Evolutionary conservation across 2,113 vertebrate species (phyloP).

Genomic region (Pleuronectes platessa): DNA sequence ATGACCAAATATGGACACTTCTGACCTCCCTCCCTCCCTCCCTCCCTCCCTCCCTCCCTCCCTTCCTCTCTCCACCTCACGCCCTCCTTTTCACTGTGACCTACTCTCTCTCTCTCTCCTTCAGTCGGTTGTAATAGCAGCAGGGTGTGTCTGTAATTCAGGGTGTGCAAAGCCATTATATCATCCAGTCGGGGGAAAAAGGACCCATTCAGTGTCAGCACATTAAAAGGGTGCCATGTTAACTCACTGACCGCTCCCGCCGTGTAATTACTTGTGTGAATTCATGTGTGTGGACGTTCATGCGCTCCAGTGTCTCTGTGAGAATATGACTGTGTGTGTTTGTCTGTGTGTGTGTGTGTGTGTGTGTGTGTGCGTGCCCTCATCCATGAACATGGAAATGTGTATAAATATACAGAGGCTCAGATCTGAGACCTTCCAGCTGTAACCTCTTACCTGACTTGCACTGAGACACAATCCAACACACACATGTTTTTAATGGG

Average conservation of each 20-base stretch:
- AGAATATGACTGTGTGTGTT: background rate
- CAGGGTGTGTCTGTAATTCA: conserved; percentile 78
- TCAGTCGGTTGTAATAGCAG: conserved; percentile 63
- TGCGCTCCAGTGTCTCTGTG: background rate
- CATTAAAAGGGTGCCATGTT: conserved; percentile 51
- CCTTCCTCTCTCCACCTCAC: background rate
- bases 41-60: conserved; percentile 63
- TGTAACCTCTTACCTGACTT: background rate
- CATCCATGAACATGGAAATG: background rate
- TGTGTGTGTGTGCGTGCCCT: background rate
- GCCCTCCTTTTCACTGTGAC: conserved; percentile 48
- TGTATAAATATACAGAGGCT: background rate
- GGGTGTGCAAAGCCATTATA: conserved; percentile 74
- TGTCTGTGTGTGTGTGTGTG: background rate
- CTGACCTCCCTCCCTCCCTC: conserved; percentile 64
- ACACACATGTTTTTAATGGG: background rate
- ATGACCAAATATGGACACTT: conserved; percentile 80
- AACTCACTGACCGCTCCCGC: conserved; percentile 42
- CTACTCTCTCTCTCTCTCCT: conserved; percentile 32
- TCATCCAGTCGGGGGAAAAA: conserved; percentile 67
- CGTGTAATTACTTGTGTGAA: conserved; percentile 41
- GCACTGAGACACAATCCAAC: background rate
- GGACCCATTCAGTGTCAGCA: conserved; percentile 61
- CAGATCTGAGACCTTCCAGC: conserved; percentile 20
- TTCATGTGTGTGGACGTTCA: conserved; percentile 41